These are phyloP conservation scores for Centropyge bicolor DNA, from an alignment of 2,797 vertebrate genomes.

Conservation along the genomic window DNA sequence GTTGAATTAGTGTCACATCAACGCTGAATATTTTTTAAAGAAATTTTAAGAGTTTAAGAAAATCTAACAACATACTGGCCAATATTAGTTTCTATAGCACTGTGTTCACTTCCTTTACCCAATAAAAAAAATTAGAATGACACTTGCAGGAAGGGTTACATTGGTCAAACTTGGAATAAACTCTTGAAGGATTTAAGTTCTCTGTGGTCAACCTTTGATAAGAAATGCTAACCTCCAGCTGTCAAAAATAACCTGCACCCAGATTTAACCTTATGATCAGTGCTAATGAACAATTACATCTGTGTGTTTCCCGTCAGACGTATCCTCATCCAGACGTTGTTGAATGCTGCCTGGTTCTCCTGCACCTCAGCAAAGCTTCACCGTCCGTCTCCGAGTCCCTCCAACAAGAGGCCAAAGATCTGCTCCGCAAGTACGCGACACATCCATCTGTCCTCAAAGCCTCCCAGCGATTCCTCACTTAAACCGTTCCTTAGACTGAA, in stretches of 20 bases:
- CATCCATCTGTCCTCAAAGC: constrained; percentile 56
- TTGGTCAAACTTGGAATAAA: background rate
- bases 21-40: too few relatives aligned
- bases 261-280: background rate
- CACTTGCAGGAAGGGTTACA: background rate
- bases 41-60: too few relatives aligned
- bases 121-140: too few relatives aligned
- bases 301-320: constrained; percentile 76
- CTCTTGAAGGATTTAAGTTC: background rate
- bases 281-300: background rate
- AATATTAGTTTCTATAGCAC: too few relatives aligned
- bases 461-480: constrained; percentile 52
- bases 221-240: background rate
- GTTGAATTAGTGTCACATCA: too few relatives aligned
- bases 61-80: too few relatives aligned
- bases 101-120: too few relatives aligned
- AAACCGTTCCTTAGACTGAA: background rate
- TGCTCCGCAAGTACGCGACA: constrained; percentile 83
- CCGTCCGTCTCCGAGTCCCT: constrained; percentile 57
- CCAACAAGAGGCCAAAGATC: constrained; percentile 75
- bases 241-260: background rate
- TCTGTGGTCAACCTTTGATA: background rate
- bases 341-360: constrained; percentile 92
- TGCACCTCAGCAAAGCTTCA: constrained; percentile 79
- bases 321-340: constrained; percentile 91